phyloP scores from a whole-genome alignment of 2,888 invertebrate species.

The Watsonalla cultraria region DNA sequence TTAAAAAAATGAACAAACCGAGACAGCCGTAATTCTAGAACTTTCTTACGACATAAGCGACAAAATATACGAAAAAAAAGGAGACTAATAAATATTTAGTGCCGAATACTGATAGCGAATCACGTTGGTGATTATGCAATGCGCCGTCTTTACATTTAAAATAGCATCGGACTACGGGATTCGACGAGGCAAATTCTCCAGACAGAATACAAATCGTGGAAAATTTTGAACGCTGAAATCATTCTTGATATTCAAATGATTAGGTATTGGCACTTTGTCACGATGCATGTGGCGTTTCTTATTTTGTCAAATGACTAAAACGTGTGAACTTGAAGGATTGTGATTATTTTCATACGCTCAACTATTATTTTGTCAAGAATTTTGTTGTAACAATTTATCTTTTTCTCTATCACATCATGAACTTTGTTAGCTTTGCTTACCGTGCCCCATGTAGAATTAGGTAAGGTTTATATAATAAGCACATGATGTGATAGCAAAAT shows the following conservation, averaged over 20 bases:
- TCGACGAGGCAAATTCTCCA: slow-evolving; percentile 62
- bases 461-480: too few species aligned
- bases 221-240: slow-evolving; percentile 62
- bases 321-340: neutral
- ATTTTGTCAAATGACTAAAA: neutral
- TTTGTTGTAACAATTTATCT: too few species aligned
- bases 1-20: slow-evolving; percentile 28
- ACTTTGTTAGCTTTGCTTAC: too few species aligned
- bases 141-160: slow-evolving; percentile 72
- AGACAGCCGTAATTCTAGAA: slow-evolving; percentile 31
- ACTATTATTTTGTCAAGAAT: neutral
- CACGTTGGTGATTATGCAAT: slow-evolving; percentile 75
- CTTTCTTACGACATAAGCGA: slow-evolving; percentile 44
- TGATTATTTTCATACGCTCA: neutral
- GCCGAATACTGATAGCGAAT: slow-evolving; percentile 69
- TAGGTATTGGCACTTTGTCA: slow-evolving; percentile 25
- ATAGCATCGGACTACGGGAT: slow-evolving; percentile 68
- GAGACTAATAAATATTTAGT: slow-evolving; percentile 68
- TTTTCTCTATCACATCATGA: too few species aligned
- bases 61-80: slow-evolving; percentile 55
- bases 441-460: too few species aligned
- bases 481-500: too few species aligned
- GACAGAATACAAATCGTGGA: slow-evolving; percentile 73
- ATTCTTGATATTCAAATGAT: slow-evolving; percentile 46
- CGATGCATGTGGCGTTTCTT: slow-evolving; percentile 3